Percentiles rank a stretch among this genome's conserved stretches.
Evolutionary conservation across 1,140 invertebrate genomes (phyloP).

Genomic region (Drosophila nebulosa): DNA sequence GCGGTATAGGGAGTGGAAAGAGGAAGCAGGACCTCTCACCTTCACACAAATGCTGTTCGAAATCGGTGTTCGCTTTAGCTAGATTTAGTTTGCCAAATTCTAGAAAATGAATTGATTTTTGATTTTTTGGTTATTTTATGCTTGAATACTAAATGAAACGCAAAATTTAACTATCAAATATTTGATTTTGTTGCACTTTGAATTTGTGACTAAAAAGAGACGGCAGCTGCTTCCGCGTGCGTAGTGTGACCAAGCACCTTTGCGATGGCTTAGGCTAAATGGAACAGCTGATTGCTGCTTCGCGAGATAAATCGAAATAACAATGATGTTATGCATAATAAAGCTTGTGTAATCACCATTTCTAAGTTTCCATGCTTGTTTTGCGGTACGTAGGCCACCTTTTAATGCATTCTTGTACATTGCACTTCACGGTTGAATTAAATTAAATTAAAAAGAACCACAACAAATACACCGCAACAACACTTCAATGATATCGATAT

Average conservation of each 20-base stretch:
- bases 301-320: constrained; percentile 9
- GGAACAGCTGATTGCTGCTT: constrained; percentile 44
- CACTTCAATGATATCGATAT: background rate
- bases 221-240: background rate
- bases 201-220: constrained; percentile 5
- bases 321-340: constrained; percentile 17
- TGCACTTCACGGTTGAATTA: constrained; percentile 5
- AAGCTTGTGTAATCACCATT: constrained; percentile 58
- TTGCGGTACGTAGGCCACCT: constrained; percentile 67
- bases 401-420: constrained; percentile 76
- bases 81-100: constrained; percentile 73
- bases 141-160: background rate
- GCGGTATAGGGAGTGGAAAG: background rate
- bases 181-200: constrained; percentile 1
- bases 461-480: constrained; percentile 12
- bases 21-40: constrained; percentile 41
- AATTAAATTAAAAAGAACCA: constrained; percentile 16
- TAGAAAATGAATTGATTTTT: constrained; percentile 43
- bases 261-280: background rate
- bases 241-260: background rate
- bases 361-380: constrained; percentile 73
- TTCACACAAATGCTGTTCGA: constrained; percentile 78
- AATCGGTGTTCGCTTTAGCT: constrained; percentile 71
- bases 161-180: constrained; percentile 4
- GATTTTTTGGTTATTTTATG: constrained; percentile 1